phyloP scores from a whole-genome alignment of 1,140 invertebrate genomes.

The Ericerus pela region DNA sequence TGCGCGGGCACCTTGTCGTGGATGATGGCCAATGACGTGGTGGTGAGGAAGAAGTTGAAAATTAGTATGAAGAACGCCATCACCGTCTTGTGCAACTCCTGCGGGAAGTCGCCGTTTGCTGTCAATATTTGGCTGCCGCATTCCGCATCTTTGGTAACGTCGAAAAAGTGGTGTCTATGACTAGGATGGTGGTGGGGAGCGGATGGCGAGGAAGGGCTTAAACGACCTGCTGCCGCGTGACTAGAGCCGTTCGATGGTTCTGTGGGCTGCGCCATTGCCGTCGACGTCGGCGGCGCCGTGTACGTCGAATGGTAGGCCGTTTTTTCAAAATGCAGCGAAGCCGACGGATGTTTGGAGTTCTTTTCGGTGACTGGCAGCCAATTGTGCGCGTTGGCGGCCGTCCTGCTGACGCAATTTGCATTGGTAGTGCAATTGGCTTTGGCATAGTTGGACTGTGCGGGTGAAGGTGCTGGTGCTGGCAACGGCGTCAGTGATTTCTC shows the following conservation, averaged over 20 bases:
- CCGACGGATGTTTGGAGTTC: neutral
- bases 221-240: neutral
- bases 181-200: too few relatives aligned
- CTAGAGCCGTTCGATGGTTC: neutral
- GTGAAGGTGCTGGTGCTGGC: neutral
- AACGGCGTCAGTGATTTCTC: neutral
- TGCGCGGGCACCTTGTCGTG: slow-evolving; percentile 71
- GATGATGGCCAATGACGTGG: slow-evolving; percentile 58
- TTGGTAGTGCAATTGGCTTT: neutral
- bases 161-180: neutral
- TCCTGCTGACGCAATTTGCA: neutral
- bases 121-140: neutral
- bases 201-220: too few relatives aligned
- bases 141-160: slow-evolving; percentile 4
- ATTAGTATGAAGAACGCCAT: slow-evolving; percentile 41
- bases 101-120: neutral
- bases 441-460: neutral
- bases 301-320: too few relatives aligned
- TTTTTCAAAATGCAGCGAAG: neutral
- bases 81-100: neutral
- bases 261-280: too few relatives aligned
- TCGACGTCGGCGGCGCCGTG: too few relatives aligned
- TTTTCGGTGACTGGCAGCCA: neutral
- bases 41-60: slow-evolving; percentile 44
- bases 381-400: too few relatives aligned